Evolutionary conservation across 2,797 vertebrate genomes (phyloP).

Genomic region (Lepilemur septentrionalis): DNA sequence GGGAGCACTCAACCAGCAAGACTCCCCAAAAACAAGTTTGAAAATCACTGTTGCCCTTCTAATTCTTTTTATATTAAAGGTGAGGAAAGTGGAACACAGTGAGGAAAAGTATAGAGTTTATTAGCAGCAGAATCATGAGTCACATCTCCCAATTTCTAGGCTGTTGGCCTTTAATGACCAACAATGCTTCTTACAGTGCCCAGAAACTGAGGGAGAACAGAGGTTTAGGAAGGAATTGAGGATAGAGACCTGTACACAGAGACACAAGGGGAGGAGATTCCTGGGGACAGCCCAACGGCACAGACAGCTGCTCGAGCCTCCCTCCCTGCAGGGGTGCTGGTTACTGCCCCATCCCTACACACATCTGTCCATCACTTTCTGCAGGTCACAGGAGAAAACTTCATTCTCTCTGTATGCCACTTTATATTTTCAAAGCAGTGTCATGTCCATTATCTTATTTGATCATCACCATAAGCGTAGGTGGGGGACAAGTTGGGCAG

Average conservation of each 20-base stretch:
- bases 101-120: not conserved
- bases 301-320: not conserved
- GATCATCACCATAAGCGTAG: not conserved
- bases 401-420: not conserved
- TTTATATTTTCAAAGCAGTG: not conserved
- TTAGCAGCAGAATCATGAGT: not conserved
- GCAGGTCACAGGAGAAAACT: not conserved
- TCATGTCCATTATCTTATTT: not conserved
- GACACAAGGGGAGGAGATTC: rapidly evolving
- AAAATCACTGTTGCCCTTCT: not conserved
- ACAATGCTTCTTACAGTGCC: not conserved
- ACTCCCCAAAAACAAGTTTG: not conserved
- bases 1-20: not conserved
- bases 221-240: not conserved
- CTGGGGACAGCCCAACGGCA: not conserved
- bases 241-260: not conserved
- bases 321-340: not conserved
- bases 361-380: not conserved
- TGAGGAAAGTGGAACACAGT: rapidly evolving
- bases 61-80: not conserved
- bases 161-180: not conserved
- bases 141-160: not conserved
- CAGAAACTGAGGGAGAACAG: not conserved
- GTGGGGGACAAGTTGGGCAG: not conserved
- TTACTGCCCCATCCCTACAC: not conserved